Percentiles rank a stretch among this genome's conserved stretches.
Evolutionary conservation across 2,888 invertebrate species (phyloP).

Genomic region (Heliconius charithonia): DNA sequence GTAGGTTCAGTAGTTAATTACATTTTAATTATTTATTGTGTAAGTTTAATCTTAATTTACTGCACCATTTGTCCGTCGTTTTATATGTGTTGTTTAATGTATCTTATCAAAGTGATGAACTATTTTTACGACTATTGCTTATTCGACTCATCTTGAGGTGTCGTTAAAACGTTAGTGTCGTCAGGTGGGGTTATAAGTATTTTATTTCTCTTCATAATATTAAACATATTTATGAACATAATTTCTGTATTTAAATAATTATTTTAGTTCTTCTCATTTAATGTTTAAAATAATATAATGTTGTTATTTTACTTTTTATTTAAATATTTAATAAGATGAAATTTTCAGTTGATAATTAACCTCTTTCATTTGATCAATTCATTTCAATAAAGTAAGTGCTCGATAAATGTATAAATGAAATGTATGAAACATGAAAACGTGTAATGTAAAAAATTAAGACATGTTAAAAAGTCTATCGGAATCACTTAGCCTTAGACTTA

Average conservation of each 20-base stretch:
- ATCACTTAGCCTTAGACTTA: too few species aligned
- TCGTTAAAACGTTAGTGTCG: constrained; percentile 24
- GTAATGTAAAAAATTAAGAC: background rate
- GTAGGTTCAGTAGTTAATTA: background rate
- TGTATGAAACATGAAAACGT: constrained; percentile 4
- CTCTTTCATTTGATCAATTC: background rate
- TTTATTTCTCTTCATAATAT: constrained; percentile 14
- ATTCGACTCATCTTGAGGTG: constrained; percentile 24
- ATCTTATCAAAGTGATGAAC: constrained; percentile 22
- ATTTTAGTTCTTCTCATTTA: too few species aligned
- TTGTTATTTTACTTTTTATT: too few species aligned
- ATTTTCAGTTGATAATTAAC: background rate
- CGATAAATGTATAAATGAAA: constrained; percentile 5
- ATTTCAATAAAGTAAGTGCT: constrained; percentile 14
- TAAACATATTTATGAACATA: background rate
- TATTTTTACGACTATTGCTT: constrained; percentile 32
- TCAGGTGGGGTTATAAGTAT: constrained; percentile 21
- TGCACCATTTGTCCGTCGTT: background rate
- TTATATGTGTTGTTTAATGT: constrained; percentile 28
- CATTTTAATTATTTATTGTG: background rate
- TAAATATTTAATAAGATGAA: background rate
- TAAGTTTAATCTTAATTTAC: background rate
- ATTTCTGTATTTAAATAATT: background rate
- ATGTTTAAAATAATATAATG: too few species aligned
- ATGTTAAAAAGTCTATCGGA: too few species aligned